phyloP scores from a whole-genome alignment of 1,140 invertebrate genomes.

The Ostrea edulis region DNA sequence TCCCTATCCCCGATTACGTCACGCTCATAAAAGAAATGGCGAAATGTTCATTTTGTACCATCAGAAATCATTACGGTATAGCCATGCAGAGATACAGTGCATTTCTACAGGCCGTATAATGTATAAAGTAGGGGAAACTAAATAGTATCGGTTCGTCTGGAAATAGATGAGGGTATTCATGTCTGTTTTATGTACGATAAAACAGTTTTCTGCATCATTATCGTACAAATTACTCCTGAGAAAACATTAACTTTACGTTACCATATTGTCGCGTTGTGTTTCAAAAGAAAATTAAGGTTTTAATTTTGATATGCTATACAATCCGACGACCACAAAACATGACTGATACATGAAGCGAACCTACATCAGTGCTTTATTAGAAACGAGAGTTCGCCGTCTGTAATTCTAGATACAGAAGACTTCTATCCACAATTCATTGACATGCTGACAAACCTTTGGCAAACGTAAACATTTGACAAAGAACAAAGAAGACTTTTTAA shows the following conservation, averaged over 20 bases:
- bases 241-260: not conserved
- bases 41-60: not conserved
- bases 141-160: not conserved
- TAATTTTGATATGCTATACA: not conserved
- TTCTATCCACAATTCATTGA: no score
- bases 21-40: not conserved
- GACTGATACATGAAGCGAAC: no score
- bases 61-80: no score
- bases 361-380: no score
- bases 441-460: no score
- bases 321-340: not conserved
- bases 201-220: slow-evolving; percentile 1
- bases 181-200: not conserved
- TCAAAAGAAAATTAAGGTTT: not conserved
- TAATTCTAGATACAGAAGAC: no score
- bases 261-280: not conserved
- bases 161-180: not conserved
- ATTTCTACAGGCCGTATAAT: not conserved
- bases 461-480: no score
- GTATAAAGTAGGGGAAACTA: not conserved
- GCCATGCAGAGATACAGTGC: not conserved
- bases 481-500: no score
- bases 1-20: not conserved
- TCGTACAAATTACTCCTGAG: not conserved
- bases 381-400: no score